Evolutionary conservation across 2,113 vertebrate genomes (phyloP).

Genomic region (Leuciscus idus): DNA sequence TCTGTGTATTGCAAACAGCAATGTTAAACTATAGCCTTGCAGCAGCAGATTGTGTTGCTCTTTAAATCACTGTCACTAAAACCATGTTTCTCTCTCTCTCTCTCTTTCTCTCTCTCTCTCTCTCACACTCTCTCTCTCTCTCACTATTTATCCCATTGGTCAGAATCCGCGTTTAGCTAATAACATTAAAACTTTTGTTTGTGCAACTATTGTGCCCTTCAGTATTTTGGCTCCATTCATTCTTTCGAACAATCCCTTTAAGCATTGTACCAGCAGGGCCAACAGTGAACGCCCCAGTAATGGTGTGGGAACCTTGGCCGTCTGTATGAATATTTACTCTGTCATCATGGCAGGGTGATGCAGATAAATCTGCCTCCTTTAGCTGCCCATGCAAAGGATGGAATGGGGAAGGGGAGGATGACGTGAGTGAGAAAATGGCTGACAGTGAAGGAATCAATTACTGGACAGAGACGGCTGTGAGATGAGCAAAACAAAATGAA

Average conservation of each 20-base stretch:
- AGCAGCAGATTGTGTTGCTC: neutral
- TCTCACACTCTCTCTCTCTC: neutral
- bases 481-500: neutral
- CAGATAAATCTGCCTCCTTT: conserved; percentile 73
- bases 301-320: conserved; percentile 75
- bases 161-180: conserved; percentile 63
- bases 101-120: too few relatives aligned
- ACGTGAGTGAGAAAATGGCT: conserved; percentile 45
- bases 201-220: conserved; percentile 75
- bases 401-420: conserved; percentile 25
- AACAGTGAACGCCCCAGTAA: conserved; percentile 74
- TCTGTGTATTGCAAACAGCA: conserved; percentile 10
- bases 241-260: conserved; percentile 77
- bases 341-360: conserved; percentile 75
- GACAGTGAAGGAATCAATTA: conserved; percentile 45
- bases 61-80: conserved; percentile 42
- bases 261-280: conserved; percentile 77
- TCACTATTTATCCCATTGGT: conserved; percentile 57
- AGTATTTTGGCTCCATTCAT: conserved; percentile 78
- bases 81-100: too few relatives aligned
- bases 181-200: conserved; percentile 74
- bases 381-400: conserved; percentile 62
- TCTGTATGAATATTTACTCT: conserved; percentile 80
- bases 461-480: conserved; percentile 21
- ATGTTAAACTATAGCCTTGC: conserved; percentile 67